These are phyloP conservation scores for Pomatostomus ruficeps DNA, from an alignment of 2,113 vertebrate genomes.

Conservation along the genomic window DNA sequence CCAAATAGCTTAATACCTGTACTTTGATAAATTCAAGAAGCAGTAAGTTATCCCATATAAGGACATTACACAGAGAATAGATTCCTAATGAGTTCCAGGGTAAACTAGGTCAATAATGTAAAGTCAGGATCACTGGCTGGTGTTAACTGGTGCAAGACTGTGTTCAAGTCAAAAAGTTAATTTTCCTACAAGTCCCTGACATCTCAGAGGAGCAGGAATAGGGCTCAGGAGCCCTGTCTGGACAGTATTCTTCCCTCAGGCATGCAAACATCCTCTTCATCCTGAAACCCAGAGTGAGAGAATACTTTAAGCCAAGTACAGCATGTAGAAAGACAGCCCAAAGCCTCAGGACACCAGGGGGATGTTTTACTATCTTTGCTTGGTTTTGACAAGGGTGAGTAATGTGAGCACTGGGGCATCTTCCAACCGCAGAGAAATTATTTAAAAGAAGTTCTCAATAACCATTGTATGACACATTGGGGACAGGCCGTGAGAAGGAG, in stretches of 20 bases:
- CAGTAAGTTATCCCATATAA: background rate
- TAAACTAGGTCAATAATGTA: background rate
- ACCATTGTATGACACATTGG: background rate
- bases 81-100: background rate
- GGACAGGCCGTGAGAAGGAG: background rate
- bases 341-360: background rate
- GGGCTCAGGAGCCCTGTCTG: background rate
- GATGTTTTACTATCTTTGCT: background rate
- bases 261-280: background rate
- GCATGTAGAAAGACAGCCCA: background rate
- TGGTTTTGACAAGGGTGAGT: background rate
- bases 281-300: background rate
- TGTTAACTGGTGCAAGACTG: background rate
- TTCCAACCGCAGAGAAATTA: background rate
- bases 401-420: background rate
- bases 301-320: background rate
- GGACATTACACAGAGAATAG: background rate
- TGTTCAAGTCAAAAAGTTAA: background rate
- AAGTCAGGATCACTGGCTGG: background rate
- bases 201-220: background rate
- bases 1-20: background rate
- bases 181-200: background rate
- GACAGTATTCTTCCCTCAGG: background rate
- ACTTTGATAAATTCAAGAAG: background rate
- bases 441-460: conserved; percentile 27